Evolutionary conservation across 2,113 vertebrate genomes (phyloP), one percentile per base, ranked within the genome.

Genomic region (Okapia johnstoni): DNA sequence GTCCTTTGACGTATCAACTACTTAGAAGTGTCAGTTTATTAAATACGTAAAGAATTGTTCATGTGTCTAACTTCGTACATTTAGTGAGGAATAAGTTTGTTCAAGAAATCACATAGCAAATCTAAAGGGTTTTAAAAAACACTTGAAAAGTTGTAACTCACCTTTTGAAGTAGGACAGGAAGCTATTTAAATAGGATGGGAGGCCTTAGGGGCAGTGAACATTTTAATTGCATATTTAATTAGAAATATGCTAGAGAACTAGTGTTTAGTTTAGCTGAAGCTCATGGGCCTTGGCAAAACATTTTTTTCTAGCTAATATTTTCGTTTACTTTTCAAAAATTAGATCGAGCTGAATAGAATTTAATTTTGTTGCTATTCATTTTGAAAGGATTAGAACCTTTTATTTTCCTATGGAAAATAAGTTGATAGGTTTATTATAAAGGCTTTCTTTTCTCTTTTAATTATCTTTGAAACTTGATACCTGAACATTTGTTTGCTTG

Each of bases 161-260:
- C 94, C 92, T 98, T 97, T 98, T 98, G 97, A 98, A 98, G 90
- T 94, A 97, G 97, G 95, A 97, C 94, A 98, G 97, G 90, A 98
- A 98, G 87, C 94, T 98, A 98, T 98, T 98, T 98, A 98, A 98
- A 96, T 84, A 97, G 87, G 73, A 97, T 97, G 85, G 57, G 79
- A 98, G 97, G 97, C 98, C 98, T 98, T 94, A 93, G 96, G 98
- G 94, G 50, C 88, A 97, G 93, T 93, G 98, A 98, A 98, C 96
- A 97, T 98, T 98, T 98, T 98, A 99, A 99, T 99, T 99, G 98
- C 94, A 98, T 99, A 98, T 99, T 98, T 98, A 99, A 99, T 98
- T 99, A 98, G 98, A 98, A 98, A 97, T 98, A 95, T 97, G 93
- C 15, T 93, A 92, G 94, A 98, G 94, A 97, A 58, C 30, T 98